A percentile compares a stretch with the other conserved stretches of the same genome.
Conservation (phyloP, 2,113 vertebrate species). For the Seriola quinqueradiata region DNA sequence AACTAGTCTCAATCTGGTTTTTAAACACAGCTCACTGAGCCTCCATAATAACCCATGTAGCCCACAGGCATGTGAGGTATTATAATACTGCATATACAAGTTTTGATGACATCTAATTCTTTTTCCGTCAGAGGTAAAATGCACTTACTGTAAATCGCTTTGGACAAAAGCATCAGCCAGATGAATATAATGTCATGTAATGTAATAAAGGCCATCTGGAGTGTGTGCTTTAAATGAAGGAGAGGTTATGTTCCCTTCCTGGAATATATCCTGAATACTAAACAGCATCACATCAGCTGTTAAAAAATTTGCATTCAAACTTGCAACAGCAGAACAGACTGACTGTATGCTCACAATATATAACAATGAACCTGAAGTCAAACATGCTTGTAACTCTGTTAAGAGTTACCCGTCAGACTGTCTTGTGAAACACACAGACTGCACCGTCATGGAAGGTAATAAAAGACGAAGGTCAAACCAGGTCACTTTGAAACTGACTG, state of each 20-base stretch:
- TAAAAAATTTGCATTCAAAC: too few relatives aligned
- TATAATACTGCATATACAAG: not conserved
- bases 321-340: not conserved
- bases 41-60: not conserved
- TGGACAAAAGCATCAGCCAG: not conserved
- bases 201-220: not conserved
- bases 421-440: not conserved
- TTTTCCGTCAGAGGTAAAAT: not conserved
- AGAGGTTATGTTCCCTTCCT: too few relatives aligned
- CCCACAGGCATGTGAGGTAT: not conserved
- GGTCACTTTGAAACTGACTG: not conserved
- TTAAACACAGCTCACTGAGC: not conserved
- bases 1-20: not conserved
- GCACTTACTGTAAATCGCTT: not conserved
- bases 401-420: not conserved
- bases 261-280: too few relatives aligned
- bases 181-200: not conserved
- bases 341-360: not conserved
- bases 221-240: too few relatives aligned
- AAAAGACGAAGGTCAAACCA: conserved; percentile 34
- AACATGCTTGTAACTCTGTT: not conserved
- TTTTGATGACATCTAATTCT: not conserved
- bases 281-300: not conserved
- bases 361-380: not conserved
- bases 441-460: not conserved